Base-by-base conservation (phyloP, 2,888 invertebrate genomes). In the Hololepta plana region DNA sequence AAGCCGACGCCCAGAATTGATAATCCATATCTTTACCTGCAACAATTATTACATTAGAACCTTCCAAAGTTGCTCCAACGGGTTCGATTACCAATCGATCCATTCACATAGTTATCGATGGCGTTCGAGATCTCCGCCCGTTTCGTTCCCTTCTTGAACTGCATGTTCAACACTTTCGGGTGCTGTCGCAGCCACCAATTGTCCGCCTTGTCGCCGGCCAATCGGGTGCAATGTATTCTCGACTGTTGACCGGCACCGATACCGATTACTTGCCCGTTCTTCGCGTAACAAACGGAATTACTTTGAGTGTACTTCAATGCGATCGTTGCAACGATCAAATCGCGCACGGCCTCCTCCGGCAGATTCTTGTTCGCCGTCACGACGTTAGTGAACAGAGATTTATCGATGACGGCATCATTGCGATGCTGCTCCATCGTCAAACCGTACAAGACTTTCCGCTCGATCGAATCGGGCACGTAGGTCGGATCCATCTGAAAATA, bases 211-310 rank as follows among this genome's bases (percentile, higher is more conserved):
- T 90, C 87, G 23, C 93, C 95, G 30, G 96, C 96, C 40, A 98
- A 66, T 39, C 95, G 67, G 1, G 95, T 95, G 59, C 96, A 98
- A 56, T 98, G 96, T 46, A 98, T 95, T 36, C 96, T 72, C 0
- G 91, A 93, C 55, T 98, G 96, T 49, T 98, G 96, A 0, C 96
- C 96, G n/a, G 96, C 96, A 14, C 96, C 96, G 42, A 93, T 93
- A 10, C 96, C 96, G 42, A 95, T 73, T 7, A 79, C 75, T 64
- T 85, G 76, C 3, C 90, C 91, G 53, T 91, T 81, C 41, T 75
- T 75, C 0, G 95, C 93, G 45, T 80, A 96, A 49, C 95, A 96
- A 0, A 98, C 96, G 0, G 93, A 95, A 56, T 98, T 98, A 42
- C 95, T 95, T 55, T 98, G 96, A 0, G 96, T 93, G 49, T 91